Evolutionary conservation across 2,888 invertebrate genomes (phyloP), one percentile per base, ranked within the genome.

Genomic region (Eucera pruinosa): DNA sequence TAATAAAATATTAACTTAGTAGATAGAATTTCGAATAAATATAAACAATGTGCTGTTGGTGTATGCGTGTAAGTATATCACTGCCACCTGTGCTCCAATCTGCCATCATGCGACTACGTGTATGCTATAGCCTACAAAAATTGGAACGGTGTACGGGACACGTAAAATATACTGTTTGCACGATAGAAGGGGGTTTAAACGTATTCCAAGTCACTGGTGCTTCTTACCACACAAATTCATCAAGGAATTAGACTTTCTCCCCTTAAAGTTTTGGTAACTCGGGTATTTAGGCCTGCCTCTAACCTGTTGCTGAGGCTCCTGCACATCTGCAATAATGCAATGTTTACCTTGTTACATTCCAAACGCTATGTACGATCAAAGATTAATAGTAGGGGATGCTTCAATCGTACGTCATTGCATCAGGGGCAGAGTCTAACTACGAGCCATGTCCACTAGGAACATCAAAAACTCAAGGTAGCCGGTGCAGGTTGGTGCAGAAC

Each of bases 161-260:
- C 79, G 80, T 75, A 82, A 82, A 69, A 80, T 64, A 76, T 65
- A 67, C 48, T 75, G 61, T 80, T n/a, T 87, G 87, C 81, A 84
- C 84, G 84, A 83, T 78, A 83, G 78, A 85, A 81, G 79, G 81
- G 84, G 85, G 71, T 67, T 79, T 84, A 86, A 88, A 87, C 80
- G 86, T 89, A 88, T 87, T 87, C 88, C 88, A 90, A 90, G 89
- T 90, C 91, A 91, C 90, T 87, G 89, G 90, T 91, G 92, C 93
- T 93, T 95, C 97, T 97, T 97, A 97, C 97, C 97, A 95, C 97
- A 97, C 95, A 97, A 95, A 95, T 97, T 97, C 97, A 97, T 97
- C 95, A 97, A 96, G 93, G 97, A 97, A 96, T 96, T 97, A 94
- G 97, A 97, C 95, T 97, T 97, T 95, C 97, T 96, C 90, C 94